Evolutionary conservation across 35 echinoderm and acorn worm species (phyloP).

Genomic region (Lytechinus pictus): DNA sequence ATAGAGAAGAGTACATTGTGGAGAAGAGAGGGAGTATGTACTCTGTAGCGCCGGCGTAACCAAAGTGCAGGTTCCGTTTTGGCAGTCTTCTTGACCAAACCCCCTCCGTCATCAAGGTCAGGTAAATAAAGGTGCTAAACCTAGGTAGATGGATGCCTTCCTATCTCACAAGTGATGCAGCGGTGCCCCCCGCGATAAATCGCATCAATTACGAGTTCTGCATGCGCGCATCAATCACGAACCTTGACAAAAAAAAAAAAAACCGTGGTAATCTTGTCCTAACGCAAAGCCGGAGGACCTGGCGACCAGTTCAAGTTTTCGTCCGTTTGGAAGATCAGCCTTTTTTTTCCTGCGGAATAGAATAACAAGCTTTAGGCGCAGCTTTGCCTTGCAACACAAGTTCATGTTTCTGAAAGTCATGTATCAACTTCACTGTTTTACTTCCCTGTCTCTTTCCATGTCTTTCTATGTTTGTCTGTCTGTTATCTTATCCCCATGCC

Average conservation of each 20-base stretch:
- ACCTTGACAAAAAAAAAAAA: neutral
- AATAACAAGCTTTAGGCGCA: no score
- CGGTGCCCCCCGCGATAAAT: neutral
- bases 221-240: slow-evolving; percentile 16
- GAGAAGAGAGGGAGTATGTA: neutral
- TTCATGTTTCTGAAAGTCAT: neutral
- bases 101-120: neutral
- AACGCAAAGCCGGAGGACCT: neutral
- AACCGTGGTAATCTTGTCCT: neutral
- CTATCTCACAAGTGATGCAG: neutral
- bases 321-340: neutral
- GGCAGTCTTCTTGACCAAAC: neutral
- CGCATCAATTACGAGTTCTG: neutral
- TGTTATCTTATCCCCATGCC: neutral
- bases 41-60: neutral
- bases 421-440: neutral
- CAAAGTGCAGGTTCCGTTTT: neutral
- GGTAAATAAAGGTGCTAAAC: neutral
- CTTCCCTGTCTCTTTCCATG: neutral
- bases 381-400: neutral
- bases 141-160: neutral
- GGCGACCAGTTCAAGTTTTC: neutral
- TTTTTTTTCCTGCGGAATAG: neutral
- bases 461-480: neutral
- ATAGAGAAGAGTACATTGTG: neutral